These are phyloP conservation scores for Leptinotarsa undecemlineata DNA, from an alignment of 1,140 invertebrate species.

Conservation along the genomic window DNA sequence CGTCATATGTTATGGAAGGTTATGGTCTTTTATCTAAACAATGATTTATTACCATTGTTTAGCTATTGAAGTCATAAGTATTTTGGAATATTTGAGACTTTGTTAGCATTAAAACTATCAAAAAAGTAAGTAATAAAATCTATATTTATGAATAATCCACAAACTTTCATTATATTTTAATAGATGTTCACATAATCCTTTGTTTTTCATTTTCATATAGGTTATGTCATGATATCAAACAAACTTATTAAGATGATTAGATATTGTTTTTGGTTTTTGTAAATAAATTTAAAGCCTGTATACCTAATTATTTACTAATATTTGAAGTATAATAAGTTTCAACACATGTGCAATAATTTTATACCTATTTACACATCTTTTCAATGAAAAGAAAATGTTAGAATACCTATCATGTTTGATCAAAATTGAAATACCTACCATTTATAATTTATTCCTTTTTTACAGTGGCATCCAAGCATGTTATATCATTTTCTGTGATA, in stretches of 20 bases:
- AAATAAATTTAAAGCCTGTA: not conserved
- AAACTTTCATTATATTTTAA: too few species aligned
- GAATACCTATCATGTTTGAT: not conserved
- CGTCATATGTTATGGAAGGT: too few species aligned
- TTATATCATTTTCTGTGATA: conserved; percentile 19
- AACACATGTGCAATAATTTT: conserved; percentile 7
- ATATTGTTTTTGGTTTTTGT: conserved; percentile 8
- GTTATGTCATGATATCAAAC: conserved; percentile 1
- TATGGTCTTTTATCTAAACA: not conserved
- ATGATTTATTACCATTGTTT: not conserved
- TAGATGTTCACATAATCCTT: too few species aligned
- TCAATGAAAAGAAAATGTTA: conserved; percentile 10
- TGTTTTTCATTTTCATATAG: not conserved
- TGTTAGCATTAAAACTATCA: conserved; percentile 11
- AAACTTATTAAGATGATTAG: conserved; percentile 4
- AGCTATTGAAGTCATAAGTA: not conserved
- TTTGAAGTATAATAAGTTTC: not conserved
- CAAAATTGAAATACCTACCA: not conserved
- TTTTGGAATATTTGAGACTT: conserved; percentile 11
- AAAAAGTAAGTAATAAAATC: conserved; percentile 9
- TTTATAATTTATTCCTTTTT: not conserved
- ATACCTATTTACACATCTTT: conserved; percentile 4
- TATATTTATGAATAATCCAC: not conserved
- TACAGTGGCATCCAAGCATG: conserved; percentile 18
- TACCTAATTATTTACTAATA: too few species aligned